phyloP scores from a whole-genome alignment of 2,888 invertebrate genomes.

The Dolomedes plantarius region DNA sequence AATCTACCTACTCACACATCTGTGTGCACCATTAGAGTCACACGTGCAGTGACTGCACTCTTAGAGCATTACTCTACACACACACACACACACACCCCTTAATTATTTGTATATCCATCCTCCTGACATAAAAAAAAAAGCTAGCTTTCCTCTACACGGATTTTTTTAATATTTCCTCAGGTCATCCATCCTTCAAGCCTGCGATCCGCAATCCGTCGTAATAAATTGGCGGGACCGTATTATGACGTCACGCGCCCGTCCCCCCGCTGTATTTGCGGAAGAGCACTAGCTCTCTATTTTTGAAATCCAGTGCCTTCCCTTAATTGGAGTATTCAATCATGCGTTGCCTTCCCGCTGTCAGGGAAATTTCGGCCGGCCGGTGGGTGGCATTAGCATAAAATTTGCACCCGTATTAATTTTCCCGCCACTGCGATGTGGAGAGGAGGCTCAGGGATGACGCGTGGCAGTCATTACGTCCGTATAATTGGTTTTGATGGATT shows the following conservation, averaged over 20 bases:
- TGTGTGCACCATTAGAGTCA: too few species aligned
- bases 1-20: too few species aligned
- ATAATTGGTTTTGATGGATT: conserved; percentile 1
- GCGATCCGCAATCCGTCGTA: neutral
- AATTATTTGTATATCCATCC: too few species aligned
- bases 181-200: neutral
- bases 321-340: conserved; percentile 12
- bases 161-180: neutral
- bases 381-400: neutral
- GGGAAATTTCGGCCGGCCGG: neutral
- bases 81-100: too few species aligned
- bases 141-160: too few species aligned
- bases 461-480: neutral
- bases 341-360: conserved; percentile 4
- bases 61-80: too few species aligned
- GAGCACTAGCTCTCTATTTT: neutral
- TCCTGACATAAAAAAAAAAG: too few species aligned
- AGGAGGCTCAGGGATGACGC: too few species aligned
- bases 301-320: neutral
- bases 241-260: neutral
- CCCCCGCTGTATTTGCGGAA: neutral
- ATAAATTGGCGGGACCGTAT: neutral
- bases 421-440: conserved; percentile 4
- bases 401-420: neutral
- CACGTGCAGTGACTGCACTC: too few species aligned